These are phyloP conservation scores for Mirounga angustirostris DNA, from an alignment of 2,113 vertebrate species.

Conservation along the genomic window DNA sequence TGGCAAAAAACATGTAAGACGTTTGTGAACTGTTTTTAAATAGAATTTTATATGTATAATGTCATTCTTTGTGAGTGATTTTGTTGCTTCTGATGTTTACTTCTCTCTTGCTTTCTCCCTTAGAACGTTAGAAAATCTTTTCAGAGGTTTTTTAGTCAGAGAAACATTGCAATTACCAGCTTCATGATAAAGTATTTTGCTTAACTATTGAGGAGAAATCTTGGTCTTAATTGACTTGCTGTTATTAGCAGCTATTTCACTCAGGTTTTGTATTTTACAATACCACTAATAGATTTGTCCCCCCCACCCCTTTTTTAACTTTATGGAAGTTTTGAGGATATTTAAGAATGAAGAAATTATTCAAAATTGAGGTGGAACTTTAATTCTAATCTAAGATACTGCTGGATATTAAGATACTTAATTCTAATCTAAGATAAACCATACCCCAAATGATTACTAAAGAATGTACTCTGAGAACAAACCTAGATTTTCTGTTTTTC, in stretches of 20 bases:
- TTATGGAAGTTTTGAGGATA: neutral
- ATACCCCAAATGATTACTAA: neutral
- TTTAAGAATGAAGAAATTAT: slow-evolving; percentile 40
- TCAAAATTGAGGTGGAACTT: slow-evolving; percentile 39
- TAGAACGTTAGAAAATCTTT: slow-evolving; percentile 12
- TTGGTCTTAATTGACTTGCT: neutral
- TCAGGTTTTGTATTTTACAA: slow-evolving; percentile 57
- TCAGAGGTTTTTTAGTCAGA: slow-evolving; percentile 12
- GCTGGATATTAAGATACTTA: neutral
- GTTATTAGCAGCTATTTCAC: slow-evolving; percentile 4
- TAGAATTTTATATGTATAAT: slow-evolving; percentile 61
- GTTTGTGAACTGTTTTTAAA: slow-evolving; percentile 60
- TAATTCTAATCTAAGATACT: slow-evolving; percentile 21
- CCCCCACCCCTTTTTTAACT: neutral
- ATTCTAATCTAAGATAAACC: neutral
- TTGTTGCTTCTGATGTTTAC: slow-evolving; percentile 49
- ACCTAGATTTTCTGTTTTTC: slow-evolving; percentile 6
- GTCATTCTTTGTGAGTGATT: slow-evolving; percentile 63
- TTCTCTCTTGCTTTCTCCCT: slow-evolving; percentile 9
- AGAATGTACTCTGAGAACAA: slow-evolving; percentile 15
- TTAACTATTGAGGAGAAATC: slow-evolving; percentile 1
- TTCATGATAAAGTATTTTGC: neutral
- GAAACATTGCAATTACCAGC: neutral
- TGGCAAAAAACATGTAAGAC: slow-evolving; percentile 50
- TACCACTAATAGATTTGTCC: neutral